Conservation (phyloP, 2,888 invertebrate species). For the Smittia aterrima region DNA sequence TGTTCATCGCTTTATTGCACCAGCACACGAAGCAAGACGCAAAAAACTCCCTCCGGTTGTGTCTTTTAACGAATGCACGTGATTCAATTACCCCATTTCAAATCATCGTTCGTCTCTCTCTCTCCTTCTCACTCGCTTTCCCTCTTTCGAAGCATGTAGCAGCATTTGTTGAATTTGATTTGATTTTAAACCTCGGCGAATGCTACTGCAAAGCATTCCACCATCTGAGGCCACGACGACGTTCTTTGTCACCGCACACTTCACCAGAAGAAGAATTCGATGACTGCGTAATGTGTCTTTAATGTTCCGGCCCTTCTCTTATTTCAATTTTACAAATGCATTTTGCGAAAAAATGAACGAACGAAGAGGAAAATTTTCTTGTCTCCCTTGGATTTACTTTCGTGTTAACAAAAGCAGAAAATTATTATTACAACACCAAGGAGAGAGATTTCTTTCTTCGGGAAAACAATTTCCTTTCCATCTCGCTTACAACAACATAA, state of each 20-base stretch:
- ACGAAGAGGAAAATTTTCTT: constrained; percentile 11
- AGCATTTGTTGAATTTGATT: constrained; percentile 13
- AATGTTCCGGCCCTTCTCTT: constrained; percentile 4
- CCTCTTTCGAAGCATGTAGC: not conserved
- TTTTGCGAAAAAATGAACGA: not conserved
- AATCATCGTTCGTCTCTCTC: not conserved
- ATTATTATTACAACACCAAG: constrained; percentile 24
- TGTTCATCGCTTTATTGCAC: constrained; percentile 31
- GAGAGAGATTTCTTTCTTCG: not conserved
- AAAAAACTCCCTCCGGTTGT: not conserved
- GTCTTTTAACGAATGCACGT: constrained; percentile 34
- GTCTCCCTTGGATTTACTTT: not conserved
- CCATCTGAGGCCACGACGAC: not conserved
- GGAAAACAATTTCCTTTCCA: not conserved
- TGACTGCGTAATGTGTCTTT: constrained; percentile 13
- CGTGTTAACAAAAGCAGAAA: constrained; percentile 28
- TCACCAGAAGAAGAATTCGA: not conserved
- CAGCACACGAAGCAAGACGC: not conserved
- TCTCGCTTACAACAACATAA: no score
- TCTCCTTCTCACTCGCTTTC: constrained; percentile 2
- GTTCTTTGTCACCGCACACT: not conserved
- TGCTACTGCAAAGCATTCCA: no score
- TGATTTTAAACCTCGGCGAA: not conserved
- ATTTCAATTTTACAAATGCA: constrained; percentile 32
- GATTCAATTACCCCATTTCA: constrained; percentile 31